Evolutionary conservation across 2,888 invertebrate species (phyloP), one percentile per base, ranked within the genome.

Genomic region (Lithophane semibrunnea): DNA sequence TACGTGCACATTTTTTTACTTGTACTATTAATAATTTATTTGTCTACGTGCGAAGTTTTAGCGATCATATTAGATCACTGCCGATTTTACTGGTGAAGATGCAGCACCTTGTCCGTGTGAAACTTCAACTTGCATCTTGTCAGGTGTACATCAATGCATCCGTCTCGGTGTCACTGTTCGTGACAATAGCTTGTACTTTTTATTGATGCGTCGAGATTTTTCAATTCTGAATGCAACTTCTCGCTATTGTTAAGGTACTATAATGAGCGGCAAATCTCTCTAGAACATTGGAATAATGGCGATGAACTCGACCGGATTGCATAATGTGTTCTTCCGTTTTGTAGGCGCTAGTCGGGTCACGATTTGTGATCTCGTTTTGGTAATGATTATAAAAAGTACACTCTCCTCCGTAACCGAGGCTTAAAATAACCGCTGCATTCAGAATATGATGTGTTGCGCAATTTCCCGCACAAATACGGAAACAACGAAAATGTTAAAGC

Each of bases 281-380:
- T 81, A 85, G 74, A 82, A 83, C 76, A 79, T 73, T 76, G 79
- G 52, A 77, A 64, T 75, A 82, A 82, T 74, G 73, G 75, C 82
- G 84, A 87, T 89, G 86, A 88, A 86, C 85, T 88, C 88, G 75
- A 75, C 66, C 77, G 67, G 64, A 72, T 90, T 88, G 70, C 85
- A 73, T 85, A 90, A 90, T 76, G 73, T 74, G 75, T 78, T 85
- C 82, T 89, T 89, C 88, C 83, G 88, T 79, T 87, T 79, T 65
- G 73, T 70, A 61, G 75, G 64, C 65, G 66, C 69, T 64, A 82
- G 79, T 71, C 82, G 24, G 81, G 83, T 89, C 88, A 90, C 86
- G 85, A 89, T 80, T 68, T 70, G 61, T 75, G 74, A 80, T 80
- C 85, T 85, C 47, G 68, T 86, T 88, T 85, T 84, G 75, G 84